Evolutionary conservation across 2,797 vertebrate species (phyloP).

Genomic region (Crax fasciolata): DNA sequence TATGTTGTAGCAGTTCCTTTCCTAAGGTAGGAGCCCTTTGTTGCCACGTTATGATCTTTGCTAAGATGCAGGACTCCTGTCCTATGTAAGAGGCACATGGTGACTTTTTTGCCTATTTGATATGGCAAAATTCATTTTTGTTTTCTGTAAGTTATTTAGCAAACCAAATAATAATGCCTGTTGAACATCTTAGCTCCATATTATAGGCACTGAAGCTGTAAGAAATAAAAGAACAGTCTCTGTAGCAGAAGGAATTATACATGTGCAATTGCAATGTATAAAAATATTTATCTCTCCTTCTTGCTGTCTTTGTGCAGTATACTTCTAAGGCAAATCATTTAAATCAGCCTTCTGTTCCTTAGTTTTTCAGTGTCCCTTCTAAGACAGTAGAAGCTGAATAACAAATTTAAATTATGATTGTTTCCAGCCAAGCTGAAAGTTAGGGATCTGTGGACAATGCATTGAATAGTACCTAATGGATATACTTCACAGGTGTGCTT

Average conservation of each 20-base stretch:
- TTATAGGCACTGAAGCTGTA: not conserved
- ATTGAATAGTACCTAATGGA: not conserved
- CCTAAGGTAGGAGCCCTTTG: not conserved
- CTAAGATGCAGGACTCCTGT: not conserved
- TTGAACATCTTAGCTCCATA: not conserved
- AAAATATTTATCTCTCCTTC: not conserved
- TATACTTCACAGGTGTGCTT: not conserved
- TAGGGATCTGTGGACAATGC: not conserved
- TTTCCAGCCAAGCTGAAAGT: not conserved
- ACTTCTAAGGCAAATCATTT: not conserved
- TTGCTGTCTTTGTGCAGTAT: not conserved
- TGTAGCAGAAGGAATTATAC: not conserved
- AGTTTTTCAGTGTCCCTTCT: not conserved
- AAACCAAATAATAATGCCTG: not conserved
- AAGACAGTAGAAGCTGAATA: not conserved
- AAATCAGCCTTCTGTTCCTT: not conserved
- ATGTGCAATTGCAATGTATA: not conserved
- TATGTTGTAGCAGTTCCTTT: not conserved
- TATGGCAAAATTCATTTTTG: not conserved
- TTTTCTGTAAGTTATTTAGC: not conserved
- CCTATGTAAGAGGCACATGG: not conserved
- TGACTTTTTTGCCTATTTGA: not conserved
- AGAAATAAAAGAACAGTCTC: not conserved
- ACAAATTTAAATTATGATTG: not conserved
- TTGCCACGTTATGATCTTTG: not conserved